Base-by-base conservation (phyloP, 2,888 invertebrate species). In the Trachelus tabidus region DNA sequence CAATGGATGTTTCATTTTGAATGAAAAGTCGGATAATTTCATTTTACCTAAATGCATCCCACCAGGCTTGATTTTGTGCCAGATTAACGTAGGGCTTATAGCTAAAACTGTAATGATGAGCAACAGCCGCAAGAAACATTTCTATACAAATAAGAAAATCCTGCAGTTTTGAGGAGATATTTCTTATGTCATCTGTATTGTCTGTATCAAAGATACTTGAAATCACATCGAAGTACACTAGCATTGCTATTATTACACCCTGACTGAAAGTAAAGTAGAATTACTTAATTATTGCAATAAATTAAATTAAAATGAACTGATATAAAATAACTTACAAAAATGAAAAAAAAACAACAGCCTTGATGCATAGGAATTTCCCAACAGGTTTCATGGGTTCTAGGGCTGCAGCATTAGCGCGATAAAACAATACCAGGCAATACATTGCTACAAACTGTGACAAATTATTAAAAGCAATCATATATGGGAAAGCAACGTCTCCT, bases 141-240 rank as follows among this genome's bases (percentile, higher is more conserved):
- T 99, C 99, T 88, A 99, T 97, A 91, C 99, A 99, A 85, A 99
- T 98, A 78, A 98, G 92, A 92, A 99, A 98, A 92, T 99, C 97
- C 96, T 98, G 93, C 83, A 98, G 91, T 90, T 96, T 95, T 76
- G 96, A 96, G 77, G 98, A 96, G 88, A 97, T 94, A 87, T 95
- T 94, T 88, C 95, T 94, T 79, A 95, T 94, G 83, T 94, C 94
- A 81, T 94, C 94, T 77, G 94, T 93, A 85, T 95, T 94, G 77
- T 94, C 93, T 75, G 95, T 94, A 81, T 95, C 94, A 91, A 96
- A 96, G 86, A 95, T 94, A 83, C 95, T 94, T 79, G 95, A 95
- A 90, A 98, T 96, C 56, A 96, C 94, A 74, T 95, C 95, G 84
- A 95, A 95, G 90, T 97, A 97, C 6, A 97, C 98, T 85, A 98